Evolutionary conservation across 2,113 vertebrate genomes (phyloP).

Genomic region (Chrysochloris asiatica): DNA sequence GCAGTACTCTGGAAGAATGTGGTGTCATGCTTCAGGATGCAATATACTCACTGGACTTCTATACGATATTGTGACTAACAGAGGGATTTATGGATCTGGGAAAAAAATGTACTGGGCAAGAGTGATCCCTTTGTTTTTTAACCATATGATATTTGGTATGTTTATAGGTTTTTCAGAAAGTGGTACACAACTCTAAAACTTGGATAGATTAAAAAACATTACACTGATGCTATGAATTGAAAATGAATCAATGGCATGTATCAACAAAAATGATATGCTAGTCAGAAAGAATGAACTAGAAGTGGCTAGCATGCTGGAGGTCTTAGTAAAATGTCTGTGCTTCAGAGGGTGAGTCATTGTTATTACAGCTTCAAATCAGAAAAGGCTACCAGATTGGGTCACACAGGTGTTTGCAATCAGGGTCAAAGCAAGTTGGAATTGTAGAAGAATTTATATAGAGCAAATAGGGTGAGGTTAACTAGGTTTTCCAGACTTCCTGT

Average conservation of each 20-base stretch:
- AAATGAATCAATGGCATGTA: too few species aligned
- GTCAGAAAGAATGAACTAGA: neutral
- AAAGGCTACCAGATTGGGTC: neutral
- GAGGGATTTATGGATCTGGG: neutral
- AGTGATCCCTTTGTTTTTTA: neutral
- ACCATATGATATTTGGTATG: neutral
- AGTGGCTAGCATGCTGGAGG: neutral
- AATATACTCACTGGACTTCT: too few species aligned
- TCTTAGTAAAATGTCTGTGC: neutral
- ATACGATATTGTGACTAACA: neutral
- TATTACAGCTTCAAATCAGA: neutral
- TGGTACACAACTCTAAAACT: neutral
- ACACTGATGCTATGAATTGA: neutral
- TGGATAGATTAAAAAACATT: neutral
- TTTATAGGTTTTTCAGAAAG: neutral
- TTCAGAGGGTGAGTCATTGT: neutral
- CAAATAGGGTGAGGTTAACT: neutral
- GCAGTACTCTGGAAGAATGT: neutral
- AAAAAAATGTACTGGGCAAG: neutral
- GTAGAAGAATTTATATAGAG: neutral
- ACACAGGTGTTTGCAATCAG: neutral
- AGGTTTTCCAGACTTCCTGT: neutral
- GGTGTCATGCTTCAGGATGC: neutral
- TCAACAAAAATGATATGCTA: neutral
- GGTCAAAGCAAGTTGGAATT: neutral